A percentile compares a stretch with the other conserved stretches of the same genome.
Evolutionary conservation across 2,113 vertebrate species (phyloP).

Genomic region (Mormyrus lacerda): DNA sequence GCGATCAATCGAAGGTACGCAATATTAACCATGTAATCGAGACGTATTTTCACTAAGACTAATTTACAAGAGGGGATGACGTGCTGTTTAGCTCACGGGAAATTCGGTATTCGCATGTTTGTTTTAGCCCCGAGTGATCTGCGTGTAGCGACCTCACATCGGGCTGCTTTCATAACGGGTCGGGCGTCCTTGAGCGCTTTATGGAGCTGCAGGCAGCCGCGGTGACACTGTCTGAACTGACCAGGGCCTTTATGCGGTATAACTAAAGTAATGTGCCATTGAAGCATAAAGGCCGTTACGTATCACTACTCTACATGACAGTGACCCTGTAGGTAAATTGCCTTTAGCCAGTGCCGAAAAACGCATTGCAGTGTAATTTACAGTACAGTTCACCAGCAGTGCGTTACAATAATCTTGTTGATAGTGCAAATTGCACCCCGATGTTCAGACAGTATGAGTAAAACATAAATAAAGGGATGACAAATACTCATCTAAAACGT

Average conservation of each 20-base stretch:
- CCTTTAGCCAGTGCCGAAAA: background rate
- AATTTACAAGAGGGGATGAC: background rate
- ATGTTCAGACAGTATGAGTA: background rate
- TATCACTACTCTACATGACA: background rate
- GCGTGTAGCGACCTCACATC: background rate
- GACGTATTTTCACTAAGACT: background rate
- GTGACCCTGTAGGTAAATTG: background rate
- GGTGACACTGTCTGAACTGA: background rate
- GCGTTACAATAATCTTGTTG: background rate
- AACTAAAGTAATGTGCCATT: background rate
- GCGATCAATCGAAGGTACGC: background rate
- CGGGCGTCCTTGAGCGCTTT: background rate
- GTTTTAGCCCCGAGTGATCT: background rate
- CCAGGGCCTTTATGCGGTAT: background rate
- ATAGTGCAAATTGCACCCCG: background rate
- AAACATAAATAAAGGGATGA: background rate
- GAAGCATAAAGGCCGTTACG: background rate
- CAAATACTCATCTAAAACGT: background rate
- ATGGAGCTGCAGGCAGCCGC: background rate
- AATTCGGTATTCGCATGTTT: background rate
- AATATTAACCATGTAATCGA: constrained; percentile 8
- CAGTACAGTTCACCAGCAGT: background rate
- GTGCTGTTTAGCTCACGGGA: background rate
- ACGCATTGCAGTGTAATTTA: background rate
- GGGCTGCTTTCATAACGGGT: background rate